Evolutionary conservation across 92 coral and sea anemone species (phyloP).

Genomic region (Metridium senile): DNA sequence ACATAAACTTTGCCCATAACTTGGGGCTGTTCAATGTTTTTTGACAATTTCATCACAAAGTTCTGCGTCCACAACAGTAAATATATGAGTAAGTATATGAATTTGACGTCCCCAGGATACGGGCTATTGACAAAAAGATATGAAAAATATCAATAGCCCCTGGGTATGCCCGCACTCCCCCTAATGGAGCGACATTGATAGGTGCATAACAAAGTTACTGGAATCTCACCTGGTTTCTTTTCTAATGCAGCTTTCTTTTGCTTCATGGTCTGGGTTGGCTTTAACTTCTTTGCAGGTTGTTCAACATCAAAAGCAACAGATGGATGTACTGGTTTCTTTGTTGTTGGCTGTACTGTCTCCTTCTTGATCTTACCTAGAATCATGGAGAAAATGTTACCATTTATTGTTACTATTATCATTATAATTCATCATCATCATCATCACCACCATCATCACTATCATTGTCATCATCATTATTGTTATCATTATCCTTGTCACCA

Average conservation of each 20-base stretch:
- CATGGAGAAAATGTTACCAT: background rate
- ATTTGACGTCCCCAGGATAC: too few relatives aligned
- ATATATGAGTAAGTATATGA: too few relatives aligned
- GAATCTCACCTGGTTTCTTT: background rate
- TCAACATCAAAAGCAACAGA: background rate
- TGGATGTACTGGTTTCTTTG: background rate
- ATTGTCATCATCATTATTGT: background rate
- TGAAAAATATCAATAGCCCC: too few relatives aligned
- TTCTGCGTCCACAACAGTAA: too few relatives aligned
- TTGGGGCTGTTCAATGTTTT: too few relatives aligned
- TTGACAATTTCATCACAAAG: too few relatives aligned
- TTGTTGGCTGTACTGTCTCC: background rate
- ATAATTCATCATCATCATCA: background rate
- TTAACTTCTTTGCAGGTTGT: background rate
- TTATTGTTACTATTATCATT: background rate
- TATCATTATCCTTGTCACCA: too few relatives aligned
- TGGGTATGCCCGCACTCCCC: too few relatives aligned
- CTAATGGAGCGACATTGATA: too few relatives aligned
- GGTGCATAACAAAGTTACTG: too few relatives aligned
- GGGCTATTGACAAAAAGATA: too few relatives aligned
- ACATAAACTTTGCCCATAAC: too few relatives aligned
- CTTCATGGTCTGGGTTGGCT: background rate
- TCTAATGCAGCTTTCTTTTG: background rate
- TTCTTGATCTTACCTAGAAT: background rate
- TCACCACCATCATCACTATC: background rate